Evolutionary conservation across 1,140 invertebrate genomes (phyloP).

Genomic region (Lethocerus indicus): DNA sequence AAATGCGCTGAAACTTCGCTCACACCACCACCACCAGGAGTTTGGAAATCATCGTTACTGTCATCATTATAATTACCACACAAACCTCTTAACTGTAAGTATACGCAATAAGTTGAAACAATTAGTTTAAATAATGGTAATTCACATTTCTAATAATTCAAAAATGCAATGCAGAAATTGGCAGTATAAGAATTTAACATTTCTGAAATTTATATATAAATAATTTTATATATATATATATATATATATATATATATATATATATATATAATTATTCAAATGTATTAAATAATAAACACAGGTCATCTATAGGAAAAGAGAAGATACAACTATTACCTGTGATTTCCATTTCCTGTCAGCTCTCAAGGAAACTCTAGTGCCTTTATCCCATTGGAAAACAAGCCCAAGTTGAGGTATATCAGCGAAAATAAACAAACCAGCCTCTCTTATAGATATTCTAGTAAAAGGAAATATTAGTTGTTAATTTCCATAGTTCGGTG

Average conservation of each 20-base stretch:
- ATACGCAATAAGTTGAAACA: no score
- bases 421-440: conserved; percentile 59
- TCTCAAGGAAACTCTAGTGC: conserved; percentile 63
- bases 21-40: conserved; percentile 54
- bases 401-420: conserved; percentile 61
- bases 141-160: no score
- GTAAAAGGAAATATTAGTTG: no score
- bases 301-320: not conserved
- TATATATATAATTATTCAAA: not conserved
- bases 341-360: conserved; percentile 54
- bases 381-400: conserved; percentile 71
- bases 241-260: not conserved
- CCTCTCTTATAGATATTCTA: conserved; percentile 33
- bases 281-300: not conserved
- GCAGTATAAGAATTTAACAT: not conserved
- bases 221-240: not conserved
- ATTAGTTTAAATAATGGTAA: no score
- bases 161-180: not conserved
- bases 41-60: conserved; percentile 63
- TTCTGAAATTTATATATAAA: not conserved
- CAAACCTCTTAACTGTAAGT: conserved; percentile 50
- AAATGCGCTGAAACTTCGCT: conserved; percentile 48
- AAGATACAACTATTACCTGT: conserved; percentile 28
- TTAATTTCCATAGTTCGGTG: no score
- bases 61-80: conserved; percentile 85